Evolutionary conservation across 2,888 invertebrate genomes (phyloP).

Genomic region (Pandemis corylana): DNA sequence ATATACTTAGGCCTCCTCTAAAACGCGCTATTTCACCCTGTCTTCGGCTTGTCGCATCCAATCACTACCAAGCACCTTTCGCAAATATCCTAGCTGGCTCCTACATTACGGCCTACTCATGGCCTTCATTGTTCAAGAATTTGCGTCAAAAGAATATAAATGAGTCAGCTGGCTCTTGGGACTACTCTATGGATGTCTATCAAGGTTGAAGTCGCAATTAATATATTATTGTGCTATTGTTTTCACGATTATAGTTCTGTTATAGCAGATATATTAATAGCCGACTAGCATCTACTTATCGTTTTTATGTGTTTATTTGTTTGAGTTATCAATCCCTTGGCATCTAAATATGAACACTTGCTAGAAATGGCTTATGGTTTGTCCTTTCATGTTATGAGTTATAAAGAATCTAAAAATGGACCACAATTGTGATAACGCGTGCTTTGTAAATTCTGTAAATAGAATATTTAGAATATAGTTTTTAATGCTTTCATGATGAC

Average conservation of each 20-base stretch:
- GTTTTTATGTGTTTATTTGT: not conserved
- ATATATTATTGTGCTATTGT: conserved; percentile 34
- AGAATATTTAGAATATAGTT: too few relatives aligned
- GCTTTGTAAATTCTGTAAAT: too few relatives aligned
- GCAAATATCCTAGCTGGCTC: not conserved
- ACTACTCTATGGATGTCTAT: conserved; percentile 10
- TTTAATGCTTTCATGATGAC: too few relatives aligned
- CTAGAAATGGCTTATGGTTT: not conserved
- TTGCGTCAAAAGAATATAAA: conserved; percentile 30
- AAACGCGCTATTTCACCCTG: too few relatives aligned
- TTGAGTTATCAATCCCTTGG: not conserved
- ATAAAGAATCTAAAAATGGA: too few relatives aligned
- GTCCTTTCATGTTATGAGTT: too few relatives aligned
- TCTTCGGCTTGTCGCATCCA: too few relatives aligned
- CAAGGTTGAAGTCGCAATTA: conserved; percentile 32
- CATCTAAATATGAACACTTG: not conserved
- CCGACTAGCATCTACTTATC: not conserved
- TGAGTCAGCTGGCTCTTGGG: conserved; percentile 20
- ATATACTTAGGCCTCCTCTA: not conserved
- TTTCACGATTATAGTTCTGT: conserved; percentile 14
- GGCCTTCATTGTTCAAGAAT: conserved; percentile 37
- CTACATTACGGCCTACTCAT: not conserved
- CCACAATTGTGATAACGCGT: too few relatives aligned
- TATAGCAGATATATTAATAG: not conserved
- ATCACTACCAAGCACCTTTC: too few relatives aligned